Evolutionary conservation across 53 echinoderm and acorn worm species (phyloP), one percentile per base, ranked within the genome.

Genomic region (Apostichopus leukothele): DNA sequence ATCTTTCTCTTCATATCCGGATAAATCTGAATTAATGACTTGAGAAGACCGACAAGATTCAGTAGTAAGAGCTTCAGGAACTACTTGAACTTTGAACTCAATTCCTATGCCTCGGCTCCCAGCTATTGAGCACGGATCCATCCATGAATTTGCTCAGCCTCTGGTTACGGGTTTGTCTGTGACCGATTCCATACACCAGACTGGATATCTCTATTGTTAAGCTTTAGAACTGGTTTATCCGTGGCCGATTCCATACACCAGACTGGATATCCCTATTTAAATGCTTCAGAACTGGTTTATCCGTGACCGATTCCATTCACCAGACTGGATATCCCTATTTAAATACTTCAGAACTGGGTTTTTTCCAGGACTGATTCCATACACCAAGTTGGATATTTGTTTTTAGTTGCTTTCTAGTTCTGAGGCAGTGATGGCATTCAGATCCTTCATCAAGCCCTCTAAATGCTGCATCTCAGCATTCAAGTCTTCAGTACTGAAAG

Each of bases 391-490:
- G 71, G 71, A 19, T 71, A 19, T 19, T 18, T 18, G 16, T 71
- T 6, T 18, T 71, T 71, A 71, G 71, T 71, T 71, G 71, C 71
- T 71, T 76, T 96, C 93, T 13, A 96, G 93, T 95, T 99, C 99
- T 39, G 96, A 94, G 68, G 94, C 94, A 86, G 99, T 99, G 74
- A 99, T 99, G 68, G 95, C 99, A 89, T 99, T 99, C 10, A 99
- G 88, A 86, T 99, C 99, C 83, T 99, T 99, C 99, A 99, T 99
- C 76, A 99, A 90, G 18, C 99, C 99, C 60, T 99, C 99, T 54
- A 99, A 86, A 87, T 99, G 96, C 86, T 94, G 86, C 99, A 99
- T 99, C 88, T 99, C 99, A 13, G 99, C 96, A 88, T 99, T 99
- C 16, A 99, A 86, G 79, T 99, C 99, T 75, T 99, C 99, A 20